Percentiles rank a stretch among this genome's conserved stretches.
Evolutionary conservation across 2,113 vertebrate genomes (phyloP).

Genomic region (Eulemur rufifrons): DNA sequence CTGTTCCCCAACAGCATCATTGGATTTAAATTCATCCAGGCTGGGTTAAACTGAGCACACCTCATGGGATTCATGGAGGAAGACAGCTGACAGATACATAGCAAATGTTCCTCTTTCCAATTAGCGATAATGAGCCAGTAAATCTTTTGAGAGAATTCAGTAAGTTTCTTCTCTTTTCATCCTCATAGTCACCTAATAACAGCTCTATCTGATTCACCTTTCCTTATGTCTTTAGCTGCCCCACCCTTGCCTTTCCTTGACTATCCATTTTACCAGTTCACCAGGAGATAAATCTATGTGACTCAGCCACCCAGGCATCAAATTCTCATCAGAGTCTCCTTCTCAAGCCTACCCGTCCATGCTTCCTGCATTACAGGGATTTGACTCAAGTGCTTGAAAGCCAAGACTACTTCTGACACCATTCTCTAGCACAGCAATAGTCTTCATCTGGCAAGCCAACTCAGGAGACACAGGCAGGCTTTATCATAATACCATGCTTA

Average conservation of each 20-base stretch:
- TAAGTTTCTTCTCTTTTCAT: constrained; percentile 26
- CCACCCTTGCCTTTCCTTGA: neutral
- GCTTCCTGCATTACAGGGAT: neutral
- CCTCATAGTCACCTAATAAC: neutral
- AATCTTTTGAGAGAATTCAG: constrained; percentile 3
- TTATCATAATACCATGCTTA: neutral
- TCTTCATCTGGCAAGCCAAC: neutral
- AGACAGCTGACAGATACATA: neutral
- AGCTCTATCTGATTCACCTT: neutral
- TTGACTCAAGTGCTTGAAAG: neutral
- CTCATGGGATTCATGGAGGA: neutral
- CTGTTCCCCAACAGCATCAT: neutral
- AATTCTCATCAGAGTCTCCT: neutral
- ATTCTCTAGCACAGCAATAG: neutral
- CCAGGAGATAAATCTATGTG: neutral
- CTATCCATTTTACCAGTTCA: neutral
- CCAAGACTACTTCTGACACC: neutral
- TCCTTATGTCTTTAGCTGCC: neutral
- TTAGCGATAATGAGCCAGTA: neutral
- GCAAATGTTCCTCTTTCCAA: neutral
- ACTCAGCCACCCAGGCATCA: neutral
- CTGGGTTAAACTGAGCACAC: neutral
- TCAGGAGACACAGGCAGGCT: neutral
- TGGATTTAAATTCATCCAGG: neutral
- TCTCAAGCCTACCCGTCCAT: neutral